These are phyloP conservation scores for Sialia sialis DNA, from an alignment of 2,113 vertebrate species.

Conservation along the genomic window DNA sequence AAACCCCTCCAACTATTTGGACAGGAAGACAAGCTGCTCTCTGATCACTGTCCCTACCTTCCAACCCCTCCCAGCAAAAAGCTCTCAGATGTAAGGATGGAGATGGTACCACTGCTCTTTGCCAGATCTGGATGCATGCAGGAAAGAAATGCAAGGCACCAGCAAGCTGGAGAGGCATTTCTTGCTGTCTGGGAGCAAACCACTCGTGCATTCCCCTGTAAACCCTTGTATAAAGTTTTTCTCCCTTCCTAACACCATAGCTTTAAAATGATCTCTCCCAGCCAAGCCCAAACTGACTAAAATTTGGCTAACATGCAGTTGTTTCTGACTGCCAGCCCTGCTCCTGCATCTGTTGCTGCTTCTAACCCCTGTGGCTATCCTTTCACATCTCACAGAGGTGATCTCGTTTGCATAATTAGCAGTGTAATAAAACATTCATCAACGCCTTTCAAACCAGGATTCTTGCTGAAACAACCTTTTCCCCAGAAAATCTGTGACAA, in stretches of 20 bases:
- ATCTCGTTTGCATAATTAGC: not conserved
- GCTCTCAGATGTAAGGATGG: not conserved
- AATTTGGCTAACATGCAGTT: not conserved
- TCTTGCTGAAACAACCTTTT: not conserved
- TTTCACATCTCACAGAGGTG: not conserved
- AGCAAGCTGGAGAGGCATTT: not conserved
- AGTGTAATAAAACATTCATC: not conserved
- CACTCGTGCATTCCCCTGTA: not conserved
- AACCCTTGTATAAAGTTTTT: not conserved
- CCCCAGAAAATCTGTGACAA: not conserved
- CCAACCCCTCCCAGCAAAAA: not conserved
- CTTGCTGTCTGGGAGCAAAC: not conserved
- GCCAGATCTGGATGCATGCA: not conserved
- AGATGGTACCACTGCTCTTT: not conserved
- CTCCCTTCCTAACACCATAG: not conserved
- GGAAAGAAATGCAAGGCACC: not conserved
- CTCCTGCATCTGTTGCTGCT: not conserved
- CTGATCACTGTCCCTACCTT: not conserved
- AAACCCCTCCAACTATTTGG: accelerated
- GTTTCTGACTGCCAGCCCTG: not conserved
- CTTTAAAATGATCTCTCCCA: not conserved
- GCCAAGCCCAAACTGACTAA: not conserved
- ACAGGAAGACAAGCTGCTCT: not conserved
- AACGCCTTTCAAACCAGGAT: not conserved
- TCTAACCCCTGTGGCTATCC: not conserved